A percentile compares a stretch with the other conserved stretches of the same genome.
Evolutionary conservation across 1,140 invertebrate genomes (phyloP).

Genomic region (Ctenoplectra terminalis): DNA sequence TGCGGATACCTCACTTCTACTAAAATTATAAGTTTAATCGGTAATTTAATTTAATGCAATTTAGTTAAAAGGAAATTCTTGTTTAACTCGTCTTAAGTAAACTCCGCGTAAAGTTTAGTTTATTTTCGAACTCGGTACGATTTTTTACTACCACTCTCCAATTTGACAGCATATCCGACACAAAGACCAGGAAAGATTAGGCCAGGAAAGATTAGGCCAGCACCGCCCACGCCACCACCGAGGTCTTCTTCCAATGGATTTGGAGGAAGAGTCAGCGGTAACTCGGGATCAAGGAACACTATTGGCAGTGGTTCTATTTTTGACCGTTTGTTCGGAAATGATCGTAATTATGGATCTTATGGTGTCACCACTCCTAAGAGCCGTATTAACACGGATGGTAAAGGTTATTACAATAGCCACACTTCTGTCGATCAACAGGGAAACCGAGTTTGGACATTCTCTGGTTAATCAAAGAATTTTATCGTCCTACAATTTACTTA

Average conservation of each 20-base stretch:
- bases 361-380: conserved; percentile 57
- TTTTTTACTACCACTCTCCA: conserved; percentile 49
- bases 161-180: conserved; percentile 55
- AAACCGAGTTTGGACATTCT: conserved; percentile 77
- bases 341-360: conserved; percentile 46
- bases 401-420: conserved; percentile 72
- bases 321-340: conserved; percentile 70
- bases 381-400: conserved; percentile 53
- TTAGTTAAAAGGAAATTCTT: background rate
- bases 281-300: conserved; percentile 71
- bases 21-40: background rate
- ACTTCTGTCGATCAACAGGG: conserved; percentile 69
- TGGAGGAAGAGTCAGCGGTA: conserved; percentile 58
- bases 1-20: background rate
- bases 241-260: conserved; percentile 67
- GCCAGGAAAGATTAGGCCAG: too few species aligned
- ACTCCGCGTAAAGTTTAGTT: background rate
- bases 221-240: conserved; percentile 71
- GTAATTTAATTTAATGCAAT: background rate
- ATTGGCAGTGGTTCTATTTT: conserved; percentile 73
- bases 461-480: conserved; percentile 47
- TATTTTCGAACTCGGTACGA: background rate
- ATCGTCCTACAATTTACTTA: too few species aligned
- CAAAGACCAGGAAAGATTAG: conserved; percentile 4
- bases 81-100: too few species aligned